These are phyloP conservation scores for Recurvirostra avosetta DNA, from an alignment of 2,113 vertebrate species.

Conservation along the genomic window DNA sequence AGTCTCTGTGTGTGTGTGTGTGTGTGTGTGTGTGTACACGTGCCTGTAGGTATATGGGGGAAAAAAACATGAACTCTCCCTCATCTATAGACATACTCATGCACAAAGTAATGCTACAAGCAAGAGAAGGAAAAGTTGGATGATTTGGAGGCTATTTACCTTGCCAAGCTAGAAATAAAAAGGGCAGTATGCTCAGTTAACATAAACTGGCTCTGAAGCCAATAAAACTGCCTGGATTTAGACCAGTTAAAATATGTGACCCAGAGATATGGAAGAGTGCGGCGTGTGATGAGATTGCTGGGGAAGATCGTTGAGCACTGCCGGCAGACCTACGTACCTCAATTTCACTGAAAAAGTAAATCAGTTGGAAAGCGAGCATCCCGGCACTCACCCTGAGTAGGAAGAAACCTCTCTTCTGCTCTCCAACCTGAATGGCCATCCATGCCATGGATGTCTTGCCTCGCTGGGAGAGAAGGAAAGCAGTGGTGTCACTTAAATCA, in stretches of 20 bases:
- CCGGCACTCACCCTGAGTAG: not conserved
- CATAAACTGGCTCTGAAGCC: not conserved
- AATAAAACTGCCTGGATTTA: not conserved
- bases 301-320: not conserved
- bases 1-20: not conserved
- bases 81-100: not conserved
- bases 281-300: not conserved
- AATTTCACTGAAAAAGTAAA: not conserved
- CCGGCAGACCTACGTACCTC: not conserved
- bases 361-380: not conserved
- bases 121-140: not conserved
- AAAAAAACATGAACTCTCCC: not conserved
- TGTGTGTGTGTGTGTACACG: fast-evolving
- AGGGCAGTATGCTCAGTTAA: not conserved
- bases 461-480: not conserved
- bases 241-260: not conserved
- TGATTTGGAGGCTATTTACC: not conserved
- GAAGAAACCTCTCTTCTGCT: not conserved
- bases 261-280: not conserved
- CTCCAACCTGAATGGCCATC: not conserved
- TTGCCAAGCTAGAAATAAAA: not conserved
- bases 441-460: not conserved
- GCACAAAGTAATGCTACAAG: not conserved
- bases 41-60: not conserved
- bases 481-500: not conserved